Evolutionary conservation across 2,888 invertebrate genomes (phyloP).

Genomic region (Eledona agricola): DNA sequence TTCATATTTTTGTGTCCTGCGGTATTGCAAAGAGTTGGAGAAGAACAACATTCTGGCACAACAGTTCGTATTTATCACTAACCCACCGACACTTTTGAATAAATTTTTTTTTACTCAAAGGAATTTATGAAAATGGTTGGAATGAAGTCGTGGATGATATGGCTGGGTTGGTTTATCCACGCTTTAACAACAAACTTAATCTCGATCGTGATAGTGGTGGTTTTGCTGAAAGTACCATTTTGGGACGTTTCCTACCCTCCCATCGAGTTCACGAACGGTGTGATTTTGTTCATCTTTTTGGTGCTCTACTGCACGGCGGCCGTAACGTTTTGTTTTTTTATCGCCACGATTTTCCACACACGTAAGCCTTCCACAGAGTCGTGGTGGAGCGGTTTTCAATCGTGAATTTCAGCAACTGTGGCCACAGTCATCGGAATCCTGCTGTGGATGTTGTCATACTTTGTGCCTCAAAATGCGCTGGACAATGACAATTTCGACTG

Average conservation of each 20-base stretch:
- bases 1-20: constrained; percentile 66
- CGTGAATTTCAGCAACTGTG: constrained; percentile 49
- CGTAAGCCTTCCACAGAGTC: too few species aligned
- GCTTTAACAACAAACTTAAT: constrained; percentile 74
- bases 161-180: constrained; percentile 87
- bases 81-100: too few species aligned
- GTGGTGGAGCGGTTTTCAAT: too few species aligned
- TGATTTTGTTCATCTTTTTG: constrained; percentile 74
- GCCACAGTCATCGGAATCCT: constrained; percentile 56
- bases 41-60: constrained; percentile 69
- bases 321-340: constrained; percentile 79
- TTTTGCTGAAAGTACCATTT: constrained; percentile 69
- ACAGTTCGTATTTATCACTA: constrained; percentile 65
- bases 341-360: constrained; percentile 80
- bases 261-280: constrained; percentile 72
- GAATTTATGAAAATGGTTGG: constrained; percentile 96
- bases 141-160: constrained; percentile 82
- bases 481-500: constrained; percentile 37
- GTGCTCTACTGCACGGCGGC: constrained; percentile 74
- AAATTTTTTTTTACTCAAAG: constrained; percentile 59
- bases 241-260: constrained; percentile 65
- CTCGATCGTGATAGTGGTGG: constrained; percentile 67
- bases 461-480: constrained; percentile 49
- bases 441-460: constrained; percentile 56
- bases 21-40: constrained; percentile 66